Evolutionary conservation across 2,113 vertebrate species (phyloP).

Genomic region (Trogon surrucura): DNA sequence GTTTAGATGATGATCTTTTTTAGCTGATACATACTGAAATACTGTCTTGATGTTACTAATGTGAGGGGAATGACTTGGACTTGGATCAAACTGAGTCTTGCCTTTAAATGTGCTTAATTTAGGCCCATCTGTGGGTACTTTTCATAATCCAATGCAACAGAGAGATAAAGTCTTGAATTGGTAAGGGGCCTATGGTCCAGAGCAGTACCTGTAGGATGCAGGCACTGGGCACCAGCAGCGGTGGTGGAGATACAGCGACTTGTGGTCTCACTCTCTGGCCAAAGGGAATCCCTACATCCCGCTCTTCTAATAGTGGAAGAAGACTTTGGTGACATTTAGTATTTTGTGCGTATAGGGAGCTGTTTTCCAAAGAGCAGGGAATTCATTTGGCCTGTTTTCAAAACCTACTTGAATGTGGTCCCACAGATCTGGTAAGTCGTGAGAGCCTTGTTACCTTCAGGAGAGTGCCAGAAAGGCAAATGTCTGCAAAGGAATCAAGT

Average conservation of each 20-base stretch:
- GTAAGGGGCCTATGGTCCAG: background rate
- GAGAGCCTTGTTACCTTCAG: background rate
- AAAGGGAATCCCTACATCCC: background rate
- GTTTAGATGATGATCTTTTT: background rate
- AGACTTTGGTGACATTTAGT: background rate
- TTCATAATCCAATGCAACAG: background rate
- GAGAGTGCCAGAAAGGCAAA: background rate
- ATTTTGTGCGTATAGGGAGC: background rate
- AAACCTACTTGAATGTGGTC: background rate
- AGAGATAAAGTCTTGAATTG: background rate
- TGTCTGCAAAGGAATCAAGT: background rate
- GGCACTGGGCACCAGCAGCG: rapidly evolving
- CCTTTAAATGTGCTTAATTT: background rate
- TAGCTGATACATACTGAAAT: background rate
- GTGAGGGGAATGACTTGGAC: background rate
- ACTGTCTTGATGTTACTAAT: background rate
- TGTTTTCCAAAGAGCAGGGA: background rate
- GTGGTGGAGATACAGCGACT: background rate
- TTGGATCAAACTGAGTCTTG: background rate
- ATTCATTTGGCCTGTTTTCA: background rate
- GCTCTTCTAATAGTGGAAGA: background rate
- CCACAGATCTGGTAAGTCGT: background rate
- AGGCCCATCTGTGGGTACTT: background rate
- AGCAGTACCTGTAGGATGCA: background rate
- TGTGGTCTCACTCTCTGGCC: background rate